Percentiles rank a stretch among this genome's conserved stretches.
Evolutionary conservation across 2,113 vertebrate species (phyloP).

Genomic region (Malurus melanocephalus): DNA sequence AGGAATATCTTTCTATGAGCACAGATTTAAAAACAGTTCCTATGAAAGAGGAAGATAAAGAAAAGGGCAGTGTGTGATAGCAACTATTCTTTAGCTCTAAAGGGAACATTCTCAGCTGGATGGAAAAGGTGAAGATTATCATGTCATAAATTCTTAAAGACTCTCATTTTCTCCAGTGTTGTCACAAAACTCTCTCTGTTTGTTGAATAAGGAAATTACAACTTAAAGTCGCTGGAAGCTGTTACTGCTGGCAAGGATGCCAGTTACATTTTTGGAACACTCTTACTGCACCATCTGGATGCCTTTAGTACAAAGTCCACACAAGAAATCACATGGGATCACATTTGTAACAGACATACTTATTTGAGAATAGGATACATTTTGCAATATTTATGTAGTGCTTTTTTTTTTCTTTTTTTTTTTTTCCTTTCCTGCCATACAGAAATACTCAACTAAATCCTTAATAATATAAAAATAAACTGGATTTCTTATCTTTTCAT

Average conservation of each 20-base stretch:
- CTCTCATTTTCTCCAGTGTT: not conserved
- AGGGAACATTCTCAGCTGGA: not conserved
- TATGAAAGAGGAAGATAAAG: not conserved
- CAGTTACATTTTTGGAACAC: constrained; percentile 29
- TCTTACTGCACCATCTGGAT: constrained; percentile 29
- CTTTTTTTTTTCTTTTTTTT: too few relatives aligned
- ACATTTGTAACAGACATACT: not conserved
- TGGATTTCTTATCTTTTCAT: not conserved
- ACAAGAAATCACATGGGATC: not conserved
- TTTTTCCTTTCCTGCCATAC: not conserved
- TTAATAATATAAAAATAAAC: not conserved
- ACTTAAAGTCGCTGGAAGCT: constrained; percentile 16
- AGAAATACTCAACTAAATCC: not conserved
- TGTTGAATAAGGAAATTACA: constrained; percentile 39
- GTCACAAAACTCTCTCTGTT: not conserved
- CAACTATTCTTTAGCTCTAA: not conserved
- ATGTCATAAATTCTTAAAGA: constrained; percentile 19
- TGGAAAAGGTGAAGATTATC: not conserved
- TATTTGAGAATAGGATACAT: not conserved
- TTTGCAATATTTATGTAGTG: constrained; percentile 6
- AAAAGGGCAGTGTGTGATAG: not conserved
- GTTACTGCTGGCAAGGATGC: not conserved
- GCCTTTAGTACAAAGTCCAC: not conserved
- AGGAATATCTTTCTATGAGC: not conserved
- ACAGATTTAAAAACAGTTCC: not conserved